Percentiles rank a stretch among this genome's conserved stretches.
Evolutionary conservation across 2,888 invertebrate genomes (phyloP).

Genomic region (Nipponacmea schrenckii): DNA sequence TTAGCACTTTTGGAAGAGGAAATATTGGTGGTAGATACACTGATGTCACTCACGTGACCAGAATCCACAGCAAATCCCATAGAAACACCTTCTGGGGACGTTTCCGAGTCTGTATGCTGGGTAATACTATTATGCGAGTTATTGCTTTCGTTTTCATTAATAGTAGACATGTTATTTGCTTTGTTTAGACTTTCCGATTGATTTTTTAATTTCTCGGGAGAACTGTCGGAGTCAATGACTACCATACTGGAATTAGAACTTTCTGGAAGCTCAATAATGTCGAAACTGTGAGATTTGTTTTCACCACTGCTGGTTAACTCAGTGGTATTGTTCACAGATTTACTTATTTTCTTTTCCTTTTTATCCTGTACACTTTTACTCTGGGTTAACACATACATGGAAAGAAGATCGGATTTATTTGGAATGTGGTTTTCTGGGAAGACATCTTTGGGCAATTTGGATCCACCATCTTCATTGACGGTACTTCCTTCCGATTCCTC

Average conservation of each 20-base stretch:
- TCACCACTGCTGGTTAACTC: neutral
- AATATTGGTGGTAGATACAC: neutral
- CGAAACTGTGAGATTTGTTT: neutral
- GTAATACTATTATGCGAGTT: neutral
- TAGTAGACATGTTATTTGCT: neutral
- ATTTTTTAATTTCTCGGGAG: neutral
- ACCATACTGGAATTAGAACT: conserved; percentile 1
- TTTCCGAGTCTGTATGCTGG: neutral
- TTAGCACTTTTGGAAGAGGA: conserved; percentile 3
- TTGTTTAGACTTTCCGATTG: neutral
- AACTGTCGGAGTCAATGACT: neutral
- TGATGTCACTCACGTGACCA: neutral
- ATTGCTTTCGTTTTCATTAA: neutral
- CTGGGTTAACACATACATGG: neutral
- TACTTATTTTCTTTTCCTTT: neutral
- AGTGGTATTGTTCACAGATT: neutral
- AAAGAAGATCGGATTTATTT: neutral
- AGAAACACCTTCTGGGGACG: neutral
- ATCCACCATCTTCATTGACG: neutral
- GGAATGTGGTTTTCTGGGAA: neutral
- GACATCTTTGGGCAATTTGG: neutral
- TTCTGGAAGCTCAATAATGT: neutral
- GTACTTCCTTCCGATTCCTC: conserved; percentile 5
- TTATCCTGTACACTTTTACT: neutral
- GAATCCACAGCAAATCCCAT: neutral